A percentile compares a stretch with the other conserved stretches of the same genome.
Conservation (phyloP, 2,888 invertebrate genomes). For the Diarsia brunnea region DNA sequence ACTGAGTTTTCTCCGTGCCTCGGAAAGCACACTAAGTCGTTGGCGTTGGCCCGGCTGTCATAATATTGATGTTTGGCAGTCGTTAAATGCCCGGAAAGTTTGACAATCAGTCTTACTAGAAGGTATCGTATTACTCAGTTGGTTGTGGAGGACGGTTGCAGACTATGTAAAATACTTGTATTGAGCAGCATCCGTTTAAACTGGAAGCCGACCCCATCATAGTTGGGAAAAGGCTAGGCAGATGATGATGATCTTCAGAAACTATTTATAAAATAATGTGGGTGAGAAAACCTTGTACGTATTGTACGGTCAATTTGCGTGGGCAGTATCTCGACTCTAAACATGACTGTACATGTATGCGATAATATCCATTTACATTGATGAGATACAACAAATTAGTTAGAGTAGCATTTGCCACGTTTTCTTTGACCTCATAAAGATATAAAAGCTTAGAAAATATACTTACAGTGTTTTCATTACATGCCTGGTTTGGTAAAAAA, state of each 20-base stretch:
- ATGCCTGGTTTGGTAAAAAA: not conserved
- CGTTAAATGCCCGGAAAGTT: too few relatives aligned
- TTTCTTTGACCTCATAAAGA: slow-evolving; percentile 32
- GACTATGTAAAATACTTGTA: too few relatives aligned
- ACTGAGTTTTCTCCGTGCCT: too few relatives aligned
- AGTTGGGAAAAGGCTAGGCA: too few relatives aligned
- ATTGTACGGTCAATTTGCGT: slow-evolving; percentile 24
- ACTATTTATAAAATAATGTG: slow-evolving; percentile 8
- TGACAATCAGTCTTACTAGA: too few relatives aligned
- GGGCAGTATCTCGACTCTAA: not conserved
- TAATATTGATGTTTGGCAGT: too few relatives aligned
- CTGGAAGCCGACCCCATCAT: too few relatives aligned
- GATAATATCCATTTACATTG: slow-evolving; percentile 44
- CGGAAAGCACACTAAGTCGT: too few relatives aligned
- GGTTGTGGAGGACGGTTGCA: too few relatives aligned
- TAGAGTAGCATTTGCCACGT: slow-evolving; percentile 20
- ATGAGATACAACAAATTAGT: slow-evolving; percentile 49
- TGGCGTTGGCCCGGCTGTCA: too few relatives aligned
- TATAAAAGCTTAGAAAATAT: slow-evolving; percentile 22
- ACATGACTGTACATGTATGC: not conserved
- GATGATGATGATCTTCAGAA: not conserved
- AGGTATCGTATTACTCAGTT: too few relatives aligned
- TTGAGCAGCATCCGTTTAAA: too few relatives aligned
- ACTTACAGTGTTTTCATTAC: not conserved
- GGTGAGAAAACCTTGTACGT: not conserved